Base-by-base conservation (phyloP, 2,888 invertebrate genomes). In the Limenitis camilla region DNA sequence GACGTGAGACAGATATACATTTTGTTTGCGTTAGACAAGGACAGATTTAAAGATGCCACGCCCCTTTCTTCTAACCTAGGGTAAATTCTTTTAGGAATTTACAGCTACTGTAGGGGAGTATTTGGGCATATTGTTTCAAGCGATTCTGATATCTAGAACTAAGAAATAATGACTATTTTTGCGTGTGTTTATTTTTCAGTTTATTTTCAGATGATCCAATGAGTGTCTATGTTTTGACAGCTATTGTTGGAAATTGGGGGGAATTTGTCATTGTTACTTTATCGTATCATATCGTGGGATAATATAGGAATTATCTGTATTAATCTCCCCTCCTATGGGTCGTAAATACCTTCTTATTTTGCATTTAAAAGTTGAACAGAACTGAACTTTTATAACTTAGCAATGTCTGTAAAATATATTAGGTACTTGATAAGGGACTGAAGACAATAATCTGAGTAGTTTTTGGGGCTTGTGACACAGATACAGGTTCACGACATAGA, bases 51-150 rank as follows among this genome's bases (percentile, higher is more conserved):
- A 59, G 45, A 46, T 40, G 58, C 62, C 65, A 64, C 66, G 64
- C 66, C 64, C 59, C 53, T 60, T 62, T 64, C 65, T 62, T 63
- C 59, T 59, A 52, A 56, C 52, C 60, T 56, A 55, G 61, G 58
- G 51, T 53, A 53, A 38, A 45, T 45, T 45, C 30, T 45, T 45
- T 45, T 45, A 38, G 52, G 58, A 53, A 60, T 55, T 51, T 56
- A 56, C 47, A 43, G 42, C 52, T 53, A 55, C 41, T 49, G 19
- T 39, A 40, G 53, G 55, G 58, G 58, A 55, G 51, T 52, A 55
- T 58, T 52, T 45, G 52, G 55, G 47, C 36, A 49, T 47, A 47
- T 40, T 43, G 35, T 36, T 46, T n/a, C 36, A 41, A 45, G 50
- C 55, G 32, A 55, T 48, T 52, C 47, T 43, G 41, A 50, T 41